Evolutionary conservation across 37 sponge, comb jelly and placozoan genomes (phyloP).

Genomic region (Hormiphora californensis): DNA sequence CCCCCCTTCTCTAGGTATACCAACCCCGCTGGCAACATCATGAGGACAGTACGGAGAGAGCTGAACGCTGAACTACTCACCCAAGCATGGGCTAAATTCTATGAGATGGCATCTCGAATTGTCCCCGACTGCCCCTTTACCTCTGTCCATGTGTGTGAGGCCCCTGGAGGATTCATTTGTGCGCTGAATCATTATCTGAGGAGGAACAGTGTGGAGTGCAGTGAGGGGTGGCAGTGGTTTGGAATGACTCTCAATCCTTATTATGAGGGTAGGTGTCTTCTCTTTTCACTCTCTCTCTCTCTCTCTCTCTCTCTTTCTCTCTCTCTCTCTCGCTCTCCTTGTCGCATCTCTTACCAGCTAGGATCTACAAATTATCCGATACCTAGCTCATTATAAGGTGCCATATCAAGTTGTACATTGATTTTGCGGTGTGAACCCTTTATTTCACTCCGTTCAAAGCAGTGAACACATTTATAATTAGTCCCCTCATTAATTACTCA

Average conservation of each 20-base stretch:
- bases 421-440: no score
- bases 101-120: constrained; percentile 69
- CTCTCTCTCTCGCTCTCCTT: no score
- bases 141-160: constrained; percentile 90
- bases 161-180: constrained; percentile 79
- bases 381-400: no score
- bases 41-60: constrained; percentile 60
- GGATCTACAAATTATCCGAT: no score
- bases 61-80: constrained; percentile 83
- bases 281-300: neutral
- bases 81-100: constrained; percentile 83
- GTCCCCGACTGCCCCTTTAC: constrained; percentile 57
- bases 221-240: constrained; percentile 72
- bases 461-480: no score
- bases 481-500: no score
- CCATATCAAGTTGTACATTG: no score
- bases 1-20: no score
- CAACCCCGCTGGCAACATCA: constrained; percentile 68
- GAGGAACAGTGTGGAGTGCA: constrained; percentile 65
- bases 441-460: neutral
- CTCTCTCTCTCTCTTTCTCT: no score
- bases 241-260: constrained; percentile 89
- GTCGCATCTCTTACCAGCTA: no score
- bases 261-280: constrained; percentile 62
- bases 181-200: constrained; percentile 87